These are phyloP conservation scores for Heliconius erato DNA, from an alignment of 2,888 invertebrate species.

Conservation along the genomic window DNA sequence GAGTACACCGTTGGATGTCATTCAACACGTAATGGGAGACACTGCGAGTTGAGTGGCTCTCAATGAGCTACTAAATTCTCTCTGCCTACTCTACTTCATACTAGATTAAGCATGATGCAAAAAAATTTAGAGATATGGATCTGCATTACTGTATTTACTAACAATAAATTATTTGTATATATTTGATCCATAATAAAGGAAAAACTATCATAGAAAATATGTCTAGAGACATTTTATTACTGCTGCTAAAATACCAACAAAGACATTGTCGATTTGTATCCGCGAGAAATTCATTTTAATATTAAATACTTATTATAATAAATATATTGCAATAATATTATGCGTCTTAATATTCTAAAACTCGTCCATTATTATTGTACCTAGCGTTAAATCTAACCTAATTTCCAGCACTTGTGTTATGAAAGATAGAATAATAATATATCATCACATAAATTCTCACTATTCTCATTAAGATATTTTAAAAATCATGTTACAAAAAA, in stretches of 20 bases:
- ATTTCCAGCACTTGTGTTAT: slow-evolving; percentile 19
- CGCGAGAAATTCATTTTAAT: neutral
- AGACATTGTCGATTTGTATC: neutral
- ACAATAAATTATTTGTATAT: neutral
- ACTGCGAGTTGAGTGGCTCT: too few relatives aligned
- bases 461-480: slow-evolving; percentile 20
- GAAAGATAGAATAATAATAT: slow-evolving; percentile 11
- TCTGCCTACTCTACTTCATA: neutral
- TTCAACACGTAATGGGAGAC: too few relatives aligned
- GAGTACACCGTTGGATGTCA: too few relatives aligned
- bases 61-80: neutral
- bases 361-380: neutral
- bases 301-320: neutral
- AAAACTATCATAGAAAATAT: neutral
- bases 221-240: neutral
- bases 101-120: neutral
- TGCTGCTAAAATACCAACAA: neutral
- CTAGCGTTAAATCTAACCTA: slow-evolving; percentile 10
- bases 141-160: neutral
- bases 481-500: slow-evolving; percentile 11
- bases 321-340: slow-evolving; percentile 4
- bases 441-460: slow-evolving; percentile 26
- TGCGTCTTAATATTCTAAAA: slow-evolving; percentile 9
- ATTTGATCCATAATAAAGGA: neutral
- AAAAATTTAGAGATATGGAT: neutral